Conservation (phyloP, 2,113 vertebrate genomes). For the Stomatorhinus ivindoensis region DNA sequence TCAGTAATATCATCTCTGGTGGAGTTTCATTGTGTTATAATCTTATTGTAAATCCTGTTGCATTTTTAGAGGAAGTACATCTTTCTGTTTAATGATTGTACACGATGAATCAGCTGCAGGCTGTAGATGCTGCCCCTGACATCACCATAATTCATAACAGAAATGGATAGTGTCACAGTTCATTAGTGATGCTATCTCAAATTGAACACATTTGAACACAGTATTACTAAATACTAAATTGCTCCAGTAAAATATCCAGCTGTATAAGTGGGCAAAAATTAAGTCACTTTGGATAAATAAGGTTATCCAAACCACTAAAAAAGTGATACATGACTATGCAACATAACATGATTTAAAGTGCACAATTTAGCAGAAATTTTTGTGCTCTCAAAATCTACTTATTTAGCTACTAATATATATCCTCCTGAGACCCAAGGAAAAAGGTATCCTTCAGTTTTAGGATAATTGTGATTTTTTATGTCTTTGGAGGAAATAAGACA, state of each 20-base stretch:
- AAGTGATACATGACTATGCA: background rate
- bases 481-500: no score
- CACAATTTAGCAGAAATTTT: background rate
- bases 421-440: no score
- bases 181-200: background rate
- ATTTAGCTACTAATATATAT: background rate
- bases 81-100: background rate
- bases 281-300: background rate
- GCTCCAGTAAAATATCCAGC: background rate
- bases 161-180: background rate
- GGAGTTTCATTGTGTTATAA: background rate
- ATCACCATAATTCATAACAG: background rate
- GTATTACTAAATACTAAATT: background rate
- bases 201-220: background rate
- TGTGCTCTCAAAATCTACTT: background rate
- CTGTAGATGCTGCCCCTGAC: background rate
- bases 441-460: no score
- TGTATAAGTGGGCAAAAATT: background rate
- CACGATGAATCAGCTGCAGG: background rate
- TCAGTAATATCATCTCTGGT: background rate
- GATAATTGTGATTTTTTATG: no score
- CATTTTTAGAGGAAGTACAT: background rate
- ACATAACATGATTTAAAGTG: background rate
- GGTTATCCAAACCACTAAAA: background rate
- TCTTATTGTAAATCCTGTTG: background rate